Conservation (phyloP, 2,797 vertebrate genomes). For the Sebastes jordani region DNA sequence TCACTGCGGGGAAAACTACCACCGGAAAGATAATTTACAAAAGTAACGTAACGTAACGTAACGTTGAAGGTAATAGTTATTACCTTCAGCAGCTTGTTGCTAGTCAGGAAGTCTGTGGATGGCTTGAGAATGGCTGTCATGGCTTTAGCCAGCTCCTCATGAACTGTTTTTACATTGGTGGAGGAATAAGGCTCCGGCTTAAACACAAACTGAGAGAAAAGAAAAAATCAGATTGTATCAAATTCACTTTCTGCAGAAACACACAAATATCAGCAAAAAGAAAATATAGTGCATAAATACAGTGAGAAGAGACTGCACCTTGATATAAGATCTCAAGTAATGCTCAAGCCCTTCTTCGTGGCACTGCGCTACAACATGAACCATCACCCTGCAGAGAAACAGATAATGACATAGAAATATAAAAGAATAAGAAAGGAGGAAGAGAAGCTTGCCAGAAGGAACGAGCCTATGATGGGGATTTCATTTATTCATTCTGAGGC, state of each 20-base stretch:
- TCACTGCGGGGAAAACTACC: background rate
- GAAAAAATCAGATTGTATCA: rapidly evolving
- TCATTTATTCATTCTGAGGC: background rate
- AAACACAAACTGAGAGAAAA: conserved; percentile 87
- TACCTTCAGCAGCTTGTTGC: conserved; percentile 99
- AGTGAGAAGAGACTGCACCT: conserved; percentile 78
- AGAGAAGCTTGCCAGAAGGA: background rate
- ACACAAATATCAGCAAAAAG: background rate
- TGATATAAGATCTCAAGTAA: conserved; percentile 94
- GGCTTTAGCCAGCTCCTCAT: conserved; percentile 95
- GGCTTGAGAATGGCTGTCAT: conserved; percentile 98
- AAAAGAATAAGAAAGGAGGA: background rate
- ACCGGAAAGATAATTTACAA: background rate
- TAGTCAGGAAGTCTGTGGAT: conserved; percentile 96
- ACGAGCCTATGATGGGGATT: background rate
- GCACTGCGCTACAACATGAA: conserved; percentile 97
- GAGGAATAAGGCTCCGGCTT: conserved; percentile 89
- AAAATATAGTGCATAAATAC: background rate
- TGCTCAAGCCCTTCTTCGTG: conserved; percentile 96
- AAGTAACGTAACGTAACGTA: background rate
- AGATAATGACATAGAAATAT: background rate
- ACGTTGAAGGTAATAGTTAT: no score
- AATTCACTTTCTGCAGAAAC: background rate
- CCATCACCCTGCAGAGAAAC: conserved; percentile 88
- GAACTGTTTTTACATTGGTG: conserved; percentile 86